These are phyloP conservation scores for Drosophila repletoides DNA, from an alignment of 1,140 invertebrate genomes.

Conservation along the genomic window DNA sequence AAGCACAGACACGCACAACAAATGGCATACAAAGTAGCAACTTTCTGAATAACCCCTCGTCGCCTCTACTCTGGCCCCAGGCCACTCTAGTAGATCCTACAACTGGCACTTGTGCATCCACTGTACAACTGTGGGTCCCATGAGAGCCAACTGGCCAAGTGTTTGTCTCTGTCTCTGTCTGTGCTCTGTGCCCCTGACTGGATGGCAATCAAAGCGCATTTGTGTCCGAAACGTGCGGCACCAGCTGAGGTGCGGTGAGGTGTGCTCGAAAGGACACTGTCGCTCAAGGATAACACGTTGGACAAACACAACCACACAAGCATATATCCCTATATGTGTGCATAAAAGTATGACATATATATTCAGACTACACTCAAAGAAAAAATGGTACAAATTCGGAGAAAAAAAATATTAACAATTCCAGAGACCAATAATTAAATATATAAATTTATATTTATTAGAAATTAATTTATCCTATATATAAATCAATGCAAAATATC, in stretches of 20 bases:
- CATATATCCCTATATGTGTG: neutral
- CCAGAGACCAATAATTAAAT: too few relatives aligned
- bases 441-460: too few relatives aligned
- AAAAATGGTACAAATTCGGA: too few relatives aligned
- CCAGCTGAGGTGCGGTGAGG: constrained; percentile 21
- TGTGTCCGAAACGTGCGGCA: constrained; percentile 37
- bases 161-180: constrained; percentile 1
- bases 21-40: constrained; percentile 58
- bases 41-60: constrained; percentile 2
- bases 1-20: constrained; percentile 26
- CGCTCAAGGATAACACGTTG: constrained; percentile 53
- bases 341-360: neutral
- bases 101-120: constrained; percentile 47
- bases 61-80: neutral
- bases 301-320: constrained; percentile 30
- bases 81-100: neutral
- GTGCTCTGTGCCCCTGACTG: neutral
- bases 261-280: constrained; percentile 47
- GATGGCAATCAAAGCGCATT: constrained; percentile 68
- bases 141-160: constrained; percentile 53
- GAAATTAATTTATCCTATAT: too few relatives aligned
- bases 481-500: too few relatives aligned
- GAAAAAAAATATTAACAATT: too few relatives aligned
- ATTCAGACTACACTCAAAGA: too few relatives aligned
- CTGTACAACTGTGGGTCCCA: constrained; percentile 33